Evolutionary conservation across 2,797 vertebrate genomes (phyloP).

Genomic region (Clarias laeviceps): DNA sequence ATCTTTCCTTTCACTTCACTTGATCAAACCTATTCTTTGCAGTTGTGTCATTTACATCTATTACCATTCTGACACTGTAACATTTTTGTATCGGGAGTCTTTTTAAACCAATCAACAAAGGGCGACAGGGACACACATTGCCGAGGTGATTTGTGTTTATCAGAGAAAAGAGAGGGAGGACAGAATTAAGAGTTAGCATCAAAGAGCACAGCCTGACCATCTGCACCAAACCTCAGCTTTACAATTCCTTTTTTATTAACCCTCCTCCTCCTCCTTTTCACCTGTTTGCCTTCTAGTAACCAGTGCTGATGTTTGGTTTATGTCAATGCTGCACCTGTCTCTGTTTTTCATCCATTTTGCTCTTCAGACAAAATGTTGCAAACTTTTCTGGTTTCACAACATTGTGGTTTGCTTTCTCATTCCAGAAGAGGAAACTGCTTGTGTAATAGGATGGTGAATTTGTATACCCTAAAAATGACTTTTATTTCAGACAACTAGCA

Average conservation of each 20-base stretch:
- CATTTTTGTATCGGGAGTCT: neutral
- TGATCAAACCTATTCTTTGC: too few species aligned
- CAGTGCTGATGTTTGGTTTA: neutral
- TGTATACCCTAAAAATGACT: neutral
- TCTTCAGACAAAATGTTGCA: neutral
- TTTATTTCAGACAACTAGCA: neutral
- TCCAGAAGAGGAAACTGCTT: slow-evolving; percentile 6
- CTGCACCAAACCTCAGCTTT: slow-evolving; percentile 57
- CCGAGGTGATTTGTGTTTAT: slow-evolving; percentile 66
- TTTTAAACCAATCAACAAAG: slow-evolving; percentile 23
- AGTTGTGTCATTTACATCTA: neutral
- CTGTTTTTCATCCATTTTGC: neutral
- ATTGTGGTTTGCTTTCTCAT: slow-evolving; percentile 5
- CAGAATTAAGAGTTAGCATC: slow-evolving; percentile 30
- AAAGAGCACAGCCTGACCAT: slow-evolving; percentile 59
- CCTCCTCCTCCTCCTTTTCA: slow-evolving; percentile 12
- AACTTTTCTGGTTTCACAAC: slow-evolving; percentile 10
- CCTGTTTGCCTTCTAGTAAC: slow-evolving; percentile 22
- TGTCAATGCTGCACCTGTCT: neutral
- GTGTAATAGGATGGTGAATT: neutral
- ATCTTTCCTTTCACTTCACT: neutral
- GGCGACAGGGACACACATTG: neutral
- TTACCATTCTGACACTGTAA: too few species aligned
- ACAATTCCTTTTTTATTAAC: slow-evolving; percentile 24
- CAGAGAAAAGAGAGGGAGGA: slow-evolving; percentile 44